Percentiles rank a stretch among this genome's conserved stretches.
Evolutionary conservation across 2,113 vertebrate species (phyloP).

Genomic region (Lipophrys pholis): DNA sequence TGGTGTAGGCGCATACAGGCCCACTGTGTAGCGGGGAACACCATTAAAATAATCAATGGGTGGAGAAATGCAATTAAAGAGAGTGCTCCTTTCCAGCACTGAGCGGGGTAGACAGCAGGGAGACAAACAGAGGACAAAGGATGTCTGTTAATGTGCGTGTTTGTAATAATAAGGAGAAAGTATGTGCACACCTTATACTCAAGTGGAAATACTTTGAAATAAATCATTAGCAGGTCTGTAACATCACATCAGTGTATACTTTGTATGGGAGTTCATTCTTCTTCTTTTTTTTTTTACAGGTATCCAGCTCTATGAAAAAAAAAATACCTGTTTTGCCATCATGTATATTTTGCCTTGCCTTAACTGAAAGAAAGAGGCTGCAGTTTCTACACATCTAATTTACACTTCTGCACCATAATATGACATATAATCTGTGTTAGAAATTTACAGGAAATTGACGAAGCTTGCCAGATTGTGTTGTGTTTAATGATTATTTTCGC

Average conservation of each 20-base stretch:
- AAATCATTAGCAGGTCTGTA: background rate
- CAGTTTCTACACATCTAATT: background rate
- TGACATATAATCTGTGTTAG: slow-evolving; percentile 20
- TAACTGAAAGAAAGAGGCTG: background rate
- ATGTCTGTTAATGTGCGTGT: slow-evolving; percentile 7
- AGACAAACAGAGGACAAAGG: background rate
- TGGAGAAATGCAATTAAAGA: slow-evolving; percentile 77
- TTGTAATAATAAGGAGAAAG: slow-evolving; percentile 1
- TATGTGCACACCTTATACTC: slow-evolving; percentile 12
- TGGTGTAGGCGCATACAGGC: slow-evolving; percentile 9
- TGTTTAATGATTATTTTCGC: slow-evolving; percentile 38
- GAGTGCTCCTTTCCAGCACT: slow-evolving; percentile 68
- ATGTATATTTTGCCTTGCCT: slow-evolving; percentile 39
- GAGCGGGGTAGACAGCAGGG: slow-evolving; percentile 22
- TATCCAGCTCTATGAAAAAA: background rate
- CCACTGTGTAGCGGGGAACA: slow-evolving; percentile 43
- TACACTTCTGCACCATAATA: slow-evolving; percentile 14
- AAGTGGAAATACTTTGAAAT: background rate
- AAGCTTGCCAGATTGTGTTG: slow-evolving; percentile 47
- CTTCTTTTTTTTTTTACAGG: slow-evolving; percentile 6
- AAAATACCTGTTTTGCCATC: slow-evolving; percentile 23
- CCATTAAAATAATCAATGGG: slow-evolving; percentile 78
- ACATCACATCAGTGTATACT: background rate
- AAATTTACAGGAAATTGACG: slow-evolving; percentile 34
- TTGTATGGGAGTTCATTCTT: slow-evolving; percentile 1